Evolutionary conservation across 2,113 vertebrate genomes (phyloP).

Genomic region (Tonatia bakeri): DNA sequence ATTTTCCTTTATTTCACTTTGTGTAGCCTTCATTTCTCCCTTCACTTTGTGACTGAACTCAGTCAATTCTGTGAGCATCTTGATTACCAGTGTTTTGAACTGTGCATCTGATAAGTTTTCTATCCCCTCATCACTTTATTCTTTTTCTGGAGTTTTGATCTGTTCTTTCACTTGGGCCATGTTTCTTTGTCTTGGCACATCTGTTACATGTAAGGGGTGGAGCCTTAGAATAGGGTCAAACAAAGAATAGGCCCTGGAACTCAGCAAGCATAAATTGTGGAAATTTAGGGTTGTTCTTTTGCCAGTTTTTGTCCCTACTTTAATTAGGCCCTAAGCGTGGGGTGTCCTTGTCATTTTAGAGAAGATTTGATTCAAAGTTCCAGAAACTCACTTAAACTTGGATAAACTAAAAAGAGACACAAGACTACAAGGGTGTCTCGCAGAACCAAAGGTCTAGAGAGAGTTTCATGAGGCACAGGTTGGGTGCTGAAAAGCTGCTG

Average conservation of each 20-base stretch:
- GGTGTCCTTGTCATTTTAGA: not conserved
- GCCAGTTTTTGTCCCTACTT: not conserved
- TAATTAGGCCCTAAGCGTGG: not conserved
- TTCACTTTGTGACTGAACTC: no score
- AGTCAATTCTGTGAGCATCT: no score
- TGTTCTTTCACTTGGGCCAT: no score
- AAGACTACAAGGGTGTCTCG: not conserved
- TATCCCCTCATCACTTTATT: no score
- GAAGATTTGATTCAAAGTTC: not conserved
- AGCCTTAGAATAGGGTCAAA: not conserved
- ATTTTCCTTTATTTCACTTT: no score
- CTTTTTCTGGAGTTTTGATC: no score
- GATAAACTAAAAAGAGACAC: not conserved
- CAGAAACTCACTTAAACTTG: not conserved
- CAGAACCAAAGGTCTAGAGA: not conserved
- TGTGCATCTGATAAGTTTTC: no score
- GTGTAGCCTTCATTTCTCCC: no score
- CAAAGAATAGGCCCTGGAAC: not conserved
- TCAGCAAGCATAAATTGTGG: not conserved
- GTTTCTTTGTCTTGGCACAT: no score
- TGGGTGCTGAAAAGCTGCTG: not conserved
- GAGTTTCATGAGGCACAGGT: not conserved
- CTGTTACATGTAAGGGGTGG: no score
- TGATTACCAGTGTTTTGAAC: no score
- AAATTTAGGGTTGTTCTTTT: not conserved